Conservation (phyloP, 2,113 vertebrate species). For the Notarius lentiginosus region DNA sequence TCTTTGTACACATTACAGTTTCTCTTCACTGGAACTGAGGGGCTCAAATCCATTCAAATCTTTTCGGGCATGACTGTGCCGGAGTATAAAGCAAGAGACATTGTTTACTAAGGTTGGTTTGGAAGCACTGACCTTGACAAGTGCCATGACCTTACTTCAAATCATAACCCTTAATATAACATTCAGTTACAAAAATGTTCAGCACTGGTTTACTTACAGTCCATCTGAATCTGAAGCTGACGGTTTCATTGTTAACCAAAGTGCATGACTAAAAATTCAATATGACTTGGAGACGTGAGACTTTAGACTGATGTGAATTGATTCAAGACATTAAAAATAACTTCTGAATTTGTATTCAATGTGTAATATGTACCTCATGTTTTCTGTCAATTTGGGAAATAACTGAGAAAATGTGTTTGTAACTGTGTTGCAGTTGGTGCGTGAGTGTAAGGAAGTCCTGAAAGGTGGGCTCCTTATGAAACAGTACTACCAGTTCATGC, state of each 20-base stretch:
- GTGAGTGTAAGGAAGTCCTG: constrained; percentile 96
- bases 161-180: not conserved
- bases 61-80: too few species aligned
- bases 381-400: not conserved
- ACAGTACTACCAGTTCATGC: constrained; percentile 99
- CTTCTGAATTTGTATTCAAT: not conserved
- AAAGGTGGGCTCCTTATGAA: constrained; percentile 98
- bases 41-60: too few species aligned
- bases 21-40: too few species aligned
- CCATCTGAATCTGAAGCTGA: not conserved
- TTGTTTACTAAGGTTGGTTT: too few species aligned
- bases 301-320: not conserved
- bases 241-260: not conserved
- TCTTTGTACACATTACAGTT: too few species aligned
- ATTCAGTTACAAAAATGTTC: not conserved
- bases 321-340: not conserved
- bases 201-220: not conserved
- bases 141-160: too few species aligned
- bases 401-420: constrained; percentile 1
- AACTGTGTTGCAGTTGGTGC: constrained; percentile 83
- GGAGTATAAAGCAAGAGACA: too few species aligned
- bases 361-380: not conserved
- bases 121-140: too few species aligned
- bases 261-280: not conserved
- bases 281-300: not conserved